Evolutionary conservation across 2,888 invertebrate species (phyloP).

Genomic region (Mythimna vitellina): DNA sequence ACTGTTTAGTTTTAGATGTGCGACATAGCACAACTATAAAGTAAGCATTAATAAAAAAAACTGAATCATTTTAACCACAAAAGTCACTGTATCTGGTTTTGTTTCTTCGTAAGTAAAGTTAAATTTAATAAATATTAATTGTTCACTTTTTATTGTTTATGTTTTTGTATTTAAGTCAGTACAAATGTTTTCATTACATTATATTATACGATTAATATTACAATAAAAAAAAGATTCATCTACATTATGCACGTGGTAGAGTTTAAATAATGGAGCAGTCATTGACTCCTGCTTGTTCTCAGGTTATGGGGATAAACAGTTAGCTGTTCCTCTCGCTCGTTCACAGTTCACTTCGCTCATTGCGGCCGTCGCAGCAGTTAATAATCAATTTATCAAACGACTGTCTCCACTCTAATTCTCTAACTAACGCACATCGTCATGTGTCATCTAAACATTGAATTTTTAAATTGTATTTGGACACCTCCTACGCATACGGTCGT

Average conservation of each 20-base stretch:
- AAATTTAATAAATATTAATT: too few species aligned
- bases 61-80: too few species aligned
- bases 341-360: conserved; percentile 37
- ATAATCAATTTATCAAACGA: conserved; percentile 49
- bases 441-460: background rate
- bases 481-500: too few species aligned
- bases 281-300: conserved; percentile 23
- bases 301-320: conserved; percentile 36
- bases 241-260: background rate
- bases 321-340: conserved; percentile 12
- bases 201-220: too few species aligned
- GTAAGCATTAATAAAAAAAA: too few species aligned
- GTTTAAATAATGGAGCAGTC: conserved; percentile 32
- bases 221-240: background rate
- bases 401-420: conserved; percentile 28
- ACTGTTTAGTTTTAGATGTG: too few species aligned
- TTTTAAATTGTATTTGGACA: background rate
- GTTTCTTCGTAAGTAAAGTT: too few species aligned
- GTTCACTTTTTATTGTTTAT: too few species aligned
- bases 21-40: too few species aligned
- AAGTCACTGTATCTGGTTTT: too few species aligned
- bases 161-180: too few species aligned
- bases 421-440: conserved; percentile 11
- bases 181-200: too few species aligned
- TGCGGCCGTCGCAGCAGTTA: conserved; percentile 17